These are phyloP conservation scores for Alfaro cultratus DNA, from an alignment of 2,797 vertebrate species.

Conservation along the genomic window DNA sequence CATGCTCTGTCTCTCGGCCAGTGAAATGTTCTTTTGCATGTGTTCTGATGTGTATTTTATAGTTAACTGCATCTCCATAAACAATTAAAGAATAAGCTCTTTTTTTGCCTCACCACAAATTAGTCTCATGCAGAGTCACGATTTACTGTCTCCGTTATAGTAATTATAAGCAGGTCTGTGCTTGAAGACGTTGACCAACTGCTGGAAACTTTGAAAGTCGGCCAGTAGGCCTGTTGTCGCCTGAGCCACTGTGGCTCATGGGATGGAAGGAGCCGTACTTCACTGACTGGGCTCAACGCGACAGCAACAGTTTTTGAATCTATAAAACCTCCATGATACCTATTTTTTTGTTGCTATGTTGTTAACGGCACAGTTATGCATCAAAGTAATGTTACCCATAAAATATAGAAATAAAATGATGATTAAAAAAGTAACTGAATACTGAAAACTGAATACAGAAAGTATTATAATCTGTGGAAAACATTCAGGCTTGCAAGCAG, in stretches of 20 bases:
- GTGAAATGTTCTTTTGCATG: slow-evolving; percentile 41
- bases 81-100: slow-evolving; percentile 62
- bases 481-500: slow-evolving; percentile 23
- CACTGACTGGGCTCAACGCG: slow-evolving; percentile 36
- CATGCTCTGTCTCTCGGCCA: slow-evolving; percentile 37
- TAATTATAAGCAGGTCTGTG: slow-evolving; percentile 83
- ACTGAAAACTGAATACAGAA: too few relatives aligned
- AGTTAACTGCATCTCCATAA: slow-evolving; percentile 77
- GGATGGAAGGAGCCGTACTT: slow-evolving; percentile 40
- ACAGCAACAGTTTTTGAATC: slow-evolving; percentile 44
- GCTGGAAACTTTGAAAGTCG: slow-evolving; percentile 78
- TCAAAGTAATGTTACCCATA: slow-evolving; percentile 38
- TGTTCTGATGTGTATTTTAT: slow-evolving; percentile 75
- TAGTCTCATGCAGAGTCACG: slow-evolving; percentile 81
- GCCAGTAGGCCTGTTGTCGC: slow-evolving; percentile 67
- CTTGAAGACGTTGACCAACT: slow-evolving; percentile 54
- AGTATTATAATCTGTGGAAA: slow-evolving; percentile 32
- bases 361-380: slow-evolving; percentile 13
- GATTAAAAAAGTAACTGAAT: slow-evolving; percentile 40
- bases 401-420: slow-evolving; percentile 34
- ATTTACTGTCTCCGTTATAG: slow-evolving; percentile 83
- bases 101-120: slow-evolving; percentile 78
- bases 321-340: slow-evolving; percentile 36
- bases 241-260: slow-evolving; percentile 55
- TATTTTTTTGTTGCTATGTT: slow-evolving; percentile 44